Percentiles rank a stretch among this genome's conserved stretches.
These are phyloP conservation scores for Odontamblyopus lacepedii DNA, from an alignment of 2,797 vertebrate species.

Conservation along the genomic window DNA sequence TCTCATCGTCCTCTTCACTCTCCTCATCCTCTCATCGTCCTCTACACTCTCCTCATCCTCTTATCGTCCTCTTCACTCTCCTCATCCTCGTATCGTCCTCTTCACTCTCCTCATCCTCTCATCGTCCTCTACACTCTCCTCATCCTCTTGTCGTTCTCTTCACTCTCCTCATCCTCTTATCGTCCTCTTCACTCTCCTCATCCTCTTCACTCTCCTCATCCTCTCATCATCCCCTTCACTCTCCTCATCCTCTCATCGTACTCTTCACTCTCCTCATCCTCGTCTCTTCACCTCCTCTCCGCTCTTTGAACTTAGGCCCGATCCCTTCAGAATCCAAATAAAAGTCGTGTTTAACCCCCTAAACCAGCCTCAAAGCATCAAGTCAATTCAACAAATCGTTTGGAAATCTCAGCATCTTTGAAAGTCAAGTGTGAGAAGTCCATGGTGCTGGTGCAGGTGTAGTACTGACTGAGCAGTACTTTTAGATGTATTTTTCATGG, in stretches of 20 bases:
- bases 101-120: neutral
- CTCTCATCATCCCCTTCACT: too few species aligned
- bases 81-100: too few species aligned
- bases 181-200: too few species aligned
- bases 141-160: too few species aligned
- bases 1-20: too few species aligned
- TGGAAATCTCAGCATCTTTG: neutral
- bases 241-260: too few species aligned
- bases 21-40: too few species aligned
- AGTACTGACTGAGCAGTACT: neutral
- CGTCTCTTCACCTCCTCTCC: too few species aligned
- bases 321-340: neutral
- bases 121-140: too few species aligned
- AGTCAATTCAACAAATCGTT: constrained; percentile 2
- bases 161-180: too few species aligned
- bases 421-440: neutral
- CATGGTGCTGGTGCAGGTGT: neutral
- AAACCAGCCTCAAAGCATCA: neutral
- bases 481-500: constrained; percentile 6
- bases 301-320: neutral
- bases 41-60: neutral
- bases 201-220: neutral
- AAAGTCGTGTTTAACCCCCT: neutral
- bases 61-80: too few species aligned
- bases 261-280: too few species aligned